Base-by-base conservation (phyloP, 35 echinoderm and acorn worm genomes). In the Stichopus chloronotus region DNA sequence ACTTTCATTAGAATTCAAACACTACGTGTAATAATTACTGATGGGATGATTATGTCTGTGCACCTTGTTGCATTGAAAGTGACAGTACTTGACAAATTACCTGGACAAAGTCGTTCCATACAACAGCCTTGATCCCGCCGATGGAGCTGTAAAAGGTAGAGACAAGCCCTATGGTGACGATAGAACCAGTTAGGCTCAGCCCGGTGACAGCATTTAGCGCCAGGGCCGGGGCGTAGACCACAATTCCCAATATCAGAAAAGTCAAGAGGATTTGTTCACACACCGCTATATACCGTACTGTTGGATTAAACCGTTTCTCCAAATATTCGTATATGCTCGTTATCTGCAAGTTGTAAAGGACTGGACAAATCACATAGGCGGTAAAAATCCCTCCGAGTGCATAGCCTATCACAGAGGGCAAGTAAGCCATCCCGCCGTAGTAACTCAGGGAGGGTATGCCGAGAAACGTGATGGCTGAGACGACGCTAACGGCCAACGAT, bases 121-220 rank as follows among this genome's bases (percentile, higher is more conserved):
- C 52, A 23, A 92, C 91, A 7, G 91, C 91, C n/a, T 92, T 85
- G 19, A 92, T 92, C 4, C 80, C 78, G 5, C 78, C 91, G 22
- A 92, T 83, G 2, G 91, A 43, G 20, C 63, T 92, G 24, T 92
- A 92, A 52, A 92, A 92, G 14, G 91, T 92, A 25, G 53, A 92
- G 63, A 84, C 25, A n/a, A 85, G 17, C 25, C 91, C 91, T 0
- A 92, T 59, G 5, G 91, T 56, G 5, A 92, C 5, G 25, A 85
- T 92, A 1, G 91, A 85, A 16, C 63, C 59, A 30, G 13, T 10
- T 7, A 92, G 6, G 52, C 91, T 92, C 43, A 92, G 23, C 13
- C 91, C 91, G 63, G 91, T 92, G 8, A 85, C 91, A 12, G 91
- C 91, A 55, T 68, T 92, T n/a, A 92, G 53, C 9, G 91, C 91